Base-by-base conservation (phyloP, 2,888 invertebrate genomes). In the Selenia dentaria region DNA sequence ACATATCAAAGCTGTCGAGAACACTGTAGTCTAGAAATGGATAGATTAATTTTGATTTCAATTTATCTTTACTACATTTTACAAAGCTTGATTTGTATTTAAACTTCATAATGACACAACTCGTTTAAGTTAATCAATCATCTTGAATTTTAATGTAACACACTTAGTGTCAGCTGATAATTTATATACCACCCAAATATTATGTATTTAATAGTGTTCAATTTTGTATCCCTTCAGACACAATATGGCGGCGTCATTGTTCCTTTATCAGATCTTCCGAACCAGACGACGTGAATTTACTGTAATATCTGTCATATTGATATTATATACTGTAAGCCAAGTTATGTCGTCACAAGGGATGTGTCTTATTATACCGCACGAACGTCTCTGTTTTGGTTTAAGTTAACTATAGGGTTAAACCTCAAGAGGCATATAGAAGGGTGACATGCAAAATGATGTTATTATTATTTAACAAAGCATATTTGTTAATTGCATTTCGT, bases 361-460 rank as follows among this genome's bases (percentile, higher is more conserved):
- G 78, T 77, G 74, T 82, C 79, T 78, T 77, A 79, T 81, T 82
- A 83, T 81, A 78, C 74, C 70, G 70, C 70, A 8, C 57, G 64
- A 73, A 80, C 72, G 67, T 74, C 76, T 79, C 74, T 79, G 75
- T 80, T 83, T 81, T 77, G 78, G 72, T 74, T 78, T 71, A 69
- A 82, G 83, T 83, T 83, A 81, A 75, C 76, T 78, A 67, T 64
- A 67, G 76, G 74, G 71, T 64, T 58, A 62, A 66, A 67, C 68
- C 65, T 67, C 61, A 73, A 75, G 74, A 77, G 74, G 68, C 71
- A 66, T 53, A 57, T 53, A 59, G 64, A 67, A 66, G 62, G 67
- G 73, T 59, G 72, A 73, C 70, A 70, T 69, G 71, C 67, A 76
- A 72, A 82, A 83, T 80, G 72, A 10, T 26, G 79, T 78, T 68